Percentiles rank a stretch among this genome's conserved stretches.
phyloP scores from a whole-genome alignment of 2,888 invertebrate genomes.

The Hirtodrosophila histrioides region DNA sequence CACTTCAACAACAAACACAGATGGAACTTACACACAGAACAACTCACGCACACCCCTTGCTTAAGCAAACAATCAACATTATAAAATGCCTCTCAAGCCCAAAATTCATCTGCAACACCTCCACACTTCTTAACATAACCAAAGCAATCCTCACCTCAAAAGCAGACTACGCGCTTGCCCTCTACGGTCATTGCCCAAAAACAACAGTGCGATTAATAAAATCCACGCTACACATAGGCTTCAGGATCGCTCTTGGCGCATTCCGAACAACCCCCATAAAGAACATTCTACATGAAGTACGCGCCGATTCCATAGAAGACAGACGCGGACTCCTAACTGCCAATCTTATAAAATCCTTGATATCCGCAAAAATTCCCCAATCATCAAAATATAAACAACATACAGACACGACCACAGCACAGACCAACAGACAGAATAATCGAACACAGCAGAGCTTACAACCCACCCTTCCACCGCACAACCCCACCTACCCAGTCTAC shows the following conservation, averaged over 20 bases:
- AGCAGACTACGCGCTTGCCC: slow-evolving; percentile 17
- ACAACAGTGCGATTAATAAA: slow-evolving; percentile 9
- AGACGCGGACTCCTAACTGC: too few species aligned
- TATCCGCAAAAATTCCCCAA: too few species aligned
- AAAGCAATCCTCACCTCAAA: slow-evolving; percentile 24
- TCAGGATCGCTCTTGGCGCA: slow-evolving; percentile 29
- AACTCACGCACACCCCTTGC: slow-evolving; percentile 7
- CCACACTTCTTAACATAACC: slow-evolving; percentile 4
- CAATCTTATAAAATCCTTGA: too few species aligned
- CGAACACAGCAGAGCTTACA: too few species aligned
- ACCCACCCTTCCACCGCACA: too few species aligned
- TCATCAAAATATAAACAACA: too few species aligned
- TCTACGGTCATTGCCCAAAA: slow-evolving; percentile 13
- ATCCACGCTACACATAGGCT: slow-evolving; percentile 19
- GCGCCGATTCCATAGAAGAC: too few species aligned
- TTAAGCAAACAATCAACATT: slow-evolving; percentile 29
- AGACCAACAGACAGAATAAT: too few species aligned
- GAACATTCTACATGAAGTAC: slow-evolving; percentile 20
- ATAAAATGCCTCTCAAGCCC: slow-evolving; percentile 20
- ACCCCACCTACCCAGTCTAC: too few species aligned
- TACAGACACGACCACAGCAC: too few species aligned
- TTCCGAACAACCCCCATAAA: slow-evolving; percentile 22
- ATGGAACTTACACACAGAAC: slow-evolving; percentile 35
- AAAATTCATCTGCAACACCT: slow-evolving; percentile 26
- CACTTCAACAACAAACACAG: slow-evolving; percentile 41